A percentile compares a stretch with the other conserved stretches of the same genome.
phyloP scores from a whole-genome alignment of 2,888 invertebrate species.

The Trachelus tabidus region DNA sequence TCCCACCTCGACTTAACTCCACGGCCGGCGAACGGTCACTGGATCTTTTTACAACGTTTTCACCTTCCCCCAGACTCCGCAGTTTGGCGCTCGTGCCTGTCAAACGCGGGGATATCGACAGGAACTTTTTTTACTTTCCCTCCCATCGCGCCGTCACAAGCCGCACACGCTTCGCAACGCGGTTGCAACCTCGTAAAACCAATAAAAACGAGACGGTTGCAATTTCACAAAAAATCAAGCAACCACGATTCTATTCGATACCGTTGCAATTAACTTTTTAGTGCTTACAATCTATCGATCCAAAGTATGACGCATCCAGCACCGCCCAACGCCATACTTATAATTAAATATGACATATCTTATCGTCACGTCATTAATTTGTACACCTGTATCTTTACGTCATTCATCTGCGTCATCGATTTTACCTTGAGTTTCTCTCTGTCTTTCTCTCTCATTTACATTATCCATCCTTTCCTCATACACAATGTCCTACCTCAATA shows the following conservation, averaged over 20 bases:
- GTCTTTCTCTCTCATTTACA: neutral
- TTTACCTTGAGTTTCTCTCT: neutral
- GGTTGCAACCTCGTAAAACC: neutral
- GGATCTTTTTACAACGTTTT: conserved; percentile 15
- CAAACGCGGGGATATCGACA: conserved; percentile 24
- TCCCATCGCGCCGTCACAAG: neutral
- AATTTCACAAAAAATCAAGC: neutral
- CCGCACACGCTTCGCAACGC: neutral
- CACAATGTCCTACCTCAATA: neutral
- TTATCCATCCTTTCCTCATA: neutral
- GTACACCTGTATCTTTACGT: conserved; percentile 30
- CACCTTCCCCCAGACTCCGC: conserved; percentile 7
- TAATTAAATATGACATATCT: conserved; percentile 31
- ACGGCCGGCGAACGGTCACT: conserved; percentile 28
- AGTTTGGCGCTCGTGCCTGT: conserved; percentile 19
- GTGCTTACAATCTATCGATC: conserved; percentile 29
- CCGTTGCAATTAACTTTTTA: conserved; percentile 6
- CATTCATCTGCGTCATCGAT: neutral
- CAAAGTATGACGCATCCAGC: conserved; percentile 27
- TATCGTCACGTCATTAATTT: conserved; percentile 22
- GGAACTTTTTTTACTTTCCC: conserved; percentile 9
- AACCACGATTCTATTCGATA: neutral
- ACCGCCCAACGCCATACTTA: conserved; percentile 32
- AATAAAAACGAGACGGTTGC: neutral
- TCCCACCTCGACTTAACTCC: conserved; percentile 4